Percentiles rank a stretch among this genome's conserved stretches.
phyloP scores from a whole-genome alignment of 2,113 vertebrate species.

The Cochlearius cochlearius region DNA sequence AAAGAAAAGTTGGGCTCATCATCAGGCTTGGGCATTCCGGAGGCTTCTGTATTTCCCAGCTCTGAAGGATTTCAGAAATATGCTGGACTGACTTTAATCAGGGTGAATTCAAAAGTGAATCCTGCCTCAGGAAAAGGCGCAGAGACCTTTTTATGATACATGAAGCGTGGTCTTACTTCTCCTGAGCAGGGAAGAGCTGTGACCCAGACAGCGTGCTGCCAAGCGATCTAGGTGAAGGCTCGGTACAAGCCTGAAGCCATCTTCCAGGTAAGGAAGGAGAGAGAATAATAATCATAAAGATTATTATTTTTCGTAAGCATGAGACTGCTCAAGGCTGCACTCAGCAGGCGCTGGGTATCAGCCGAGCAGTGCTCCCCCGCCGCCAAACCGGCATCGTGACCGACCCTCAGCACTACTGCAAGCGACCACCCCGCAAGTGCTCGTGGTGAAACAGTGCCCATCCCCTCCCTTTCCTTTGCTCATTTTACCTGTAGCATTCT shows the following conservation, averaged over 20 bases:
- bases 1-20: neutral
- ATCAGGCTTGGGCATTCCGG: neutral
- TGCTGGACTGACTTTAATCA: neutral
- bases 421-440: neutral
- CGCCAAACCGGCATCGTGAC: fast-evolving
- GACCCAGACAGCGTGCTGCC: neutral
- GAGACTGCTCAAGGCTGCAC: neutral
- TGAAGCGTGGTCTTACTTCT: neutral
- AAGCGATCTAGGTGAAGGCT: neutral
- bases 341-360: neutral
- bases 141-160: fast-evolving
- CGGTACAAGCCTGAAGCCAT: neutral
- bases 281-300: neutral
- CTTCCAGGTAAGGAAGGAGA: neutral
- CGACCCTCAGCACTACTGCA: neutral
- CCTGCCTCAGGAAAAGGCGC: neutral
- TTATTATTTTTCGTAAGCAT: too few relatives aligned
- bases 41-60: neutral
- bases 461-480: neutral
- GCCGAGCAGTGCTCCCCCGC: fast-evolving
- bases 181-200: neutral
- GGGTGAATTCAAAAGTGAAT: neutral
- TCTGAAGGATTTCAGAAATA: neutral
- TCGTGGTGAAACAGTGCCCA: fast-evolving
- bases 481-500: fast-evolving